Base-by-base conservation (phyloP, 2,797 vertebrate species). In the Premnoplex brunnescens region DNA sequence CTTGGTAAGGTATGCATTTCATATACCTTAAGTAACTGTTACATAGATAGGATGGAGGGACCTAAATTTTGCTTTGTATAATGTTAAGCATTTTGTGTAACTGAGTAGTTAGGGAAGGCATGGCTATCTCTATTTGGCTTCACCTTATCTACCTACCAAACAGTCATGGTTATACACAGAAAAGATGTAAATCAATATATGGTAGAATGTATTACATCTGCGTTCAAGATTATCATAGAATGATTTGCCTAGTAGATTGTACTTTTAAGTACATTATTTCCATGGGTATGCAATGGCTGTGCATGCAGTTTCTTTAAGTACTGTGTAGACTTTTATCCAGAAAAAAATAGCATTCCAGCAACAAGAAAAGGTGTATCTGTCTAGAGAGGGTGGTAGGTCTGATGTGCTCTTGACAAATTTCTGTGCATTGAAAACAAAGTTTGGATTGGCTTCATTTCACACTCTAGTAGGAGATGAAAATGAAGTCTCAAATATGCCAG, bases 131-230 rank as follows among this genome's bases (percentile, higher is more conserved):
- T 76, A 11, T 44, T 72, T 0, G 41, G 14, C 21, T 76, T 80
- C 37, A 52, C 26, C 11, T 51, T 71, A 21, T 8, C 27, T 39
- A 8, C 12, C 12, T 74, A 36, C 23, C 39, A 58, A 26, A 36
- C 20, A 83, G 19, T 37, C 30, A 22, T 7, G 2, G 18, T 51
- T 84, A 49, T 8, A 17, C 46, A 32, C 0, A 0, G 23, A 46
- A 59, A 56, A 85, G 3, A 17, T 37, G 24, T 60, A 64, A 77
- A 59, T 85, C 16, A 77, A 5, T 43, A 12, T n/a, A 6, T 54
- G 83, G 6, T 67, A 34, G 20, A 76, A 34, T 30, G 14, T 76
- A 24, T 68, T 84, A 41, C 22, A 58, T 24, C 34, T 34, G 2
- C 28, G 16, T 81, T 90, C 27, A 72, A 58, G 32, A 73, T 60